A percentile compares a stretch with the other conserved stretches of the same genome.
These are phyloP conservation scores for Tricholauxania praeusta DNA, from an alignment of 2,888 invertebrate species.

Conservation along the genomic window DNA sequence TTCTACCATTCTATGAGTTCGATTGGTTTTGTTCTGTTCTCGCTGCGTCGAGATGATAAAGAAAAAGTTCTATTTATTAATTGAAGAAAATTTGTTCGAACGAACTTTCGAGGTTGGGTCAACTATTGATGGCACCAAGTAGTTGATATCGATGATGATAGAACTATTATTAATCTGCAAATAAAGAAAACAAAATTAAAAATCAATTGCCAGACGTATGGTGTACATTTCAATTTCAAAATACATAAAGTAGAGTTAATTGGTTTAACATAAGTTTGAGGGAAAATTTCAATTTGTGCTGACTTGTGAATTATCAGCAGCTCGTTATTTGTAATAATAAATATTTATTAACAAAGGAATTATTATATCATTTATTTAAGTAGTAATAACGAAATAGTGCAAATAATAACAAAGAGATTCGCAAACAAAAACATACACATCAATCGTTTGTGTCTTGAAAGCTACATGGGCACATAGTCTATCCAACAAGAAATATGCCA, in stretches of 20 bases:
- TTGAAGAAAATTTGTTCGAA: constrained; percentile 2
- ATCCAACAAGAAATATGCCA: no score
- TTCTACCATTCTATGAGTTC: constrained; percentile 91
- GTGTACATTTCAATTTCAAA: no score
- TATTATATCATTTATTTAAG: not conserved
- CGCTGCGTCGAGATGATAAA: constrained; percentile 53
- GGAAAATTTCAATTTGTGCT: no score
- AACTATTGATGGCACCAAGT: constrained; percentile 38
- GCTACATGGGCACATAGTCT: no score
- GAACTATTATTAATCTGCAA: constrained; percentile 58
- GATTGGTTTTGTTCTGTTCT: constrained; percentile 64
- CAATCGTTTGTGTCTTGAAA: no score
- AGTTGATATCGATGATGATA: constrained; percentile 40
- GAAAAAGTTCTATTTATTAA: constrained; percentile 45
- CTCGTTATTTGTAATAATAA: not conserved
- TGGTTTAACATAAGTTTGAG: no score
- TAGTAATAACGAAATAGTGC: not conserved
- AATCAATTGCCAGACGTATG: not conserved
- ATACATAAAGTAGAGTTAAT: no score
- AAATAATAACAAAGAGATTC: not conserved
- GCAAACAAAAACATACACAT: no score
- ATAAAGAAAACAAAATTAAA: constrained; percentile 28
- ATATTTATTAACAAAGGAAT: not conserved
- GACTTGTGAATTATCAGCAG: no score
- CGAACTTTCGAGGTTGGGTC: constrained; percentile 35